Evolutionary conservation across 2,888 invertebrate genomes (phyloP), one percentile per base, ranked within the genome.

Genomic region (Calephelis perditalis): DNA sequence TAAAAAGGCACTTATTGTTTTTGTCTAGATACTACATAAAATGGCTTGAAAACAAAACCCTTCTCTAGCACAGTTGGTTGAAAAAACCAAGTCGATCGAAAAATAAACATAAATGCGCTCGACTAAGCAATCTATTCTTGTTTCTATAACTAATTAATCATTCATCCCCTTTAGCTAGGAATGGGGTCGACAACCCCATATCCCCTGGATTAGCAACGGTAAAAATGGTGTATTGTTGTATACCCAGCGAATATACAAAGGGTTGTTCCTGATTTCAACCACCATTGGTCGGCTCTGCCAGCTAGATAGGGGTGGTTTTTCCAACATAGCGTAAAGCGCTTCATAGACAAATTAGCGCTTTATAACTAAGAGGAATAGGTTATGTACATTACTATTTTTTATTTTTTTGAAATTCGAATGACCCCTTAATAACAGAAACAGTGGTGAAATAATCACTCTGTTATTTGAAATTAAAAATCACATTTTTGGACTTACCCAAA

Each of bases 211-310:
- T 83, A 85, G 79, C 79, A 74, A 66, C 70, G 73, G 77, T 74
- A 78, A 82, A 84, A 86, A 85, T 84, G 80, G 79, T 79, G 80
- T 69, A 81, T 84, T 84, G 84, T 85, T 82, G 54, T 59, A 54
- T 59, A 59, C 55, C 55, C 59, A 75, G 72, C 81, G 79, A 78
- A 78, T 75, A 77, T 76, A 84, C 79, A 84, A 84, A 85, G 84
- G 85, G 85, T 79, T 58, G 47, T 37, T 52, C 45, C 45, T 36
- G 10, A 49, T 26, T 49, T 49, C 26, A 49, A 9, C 49, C 49
- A 49, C 49, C 49, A 49, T 26, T 49, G 26, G 49, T 49, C 49
- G 49, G 26, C 49, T 26, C 49, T 49, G 49, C 54, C 36, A 45
- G 43, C 59, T 85, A 85, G 85, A 86, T 84, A 86, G 86, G 86